Percentiles rank a stretch among this genome's conserved stretches.
Conservation (phyloP, 2,113 vertebrate species). For the Gymnocephalus cernua region DNA sequence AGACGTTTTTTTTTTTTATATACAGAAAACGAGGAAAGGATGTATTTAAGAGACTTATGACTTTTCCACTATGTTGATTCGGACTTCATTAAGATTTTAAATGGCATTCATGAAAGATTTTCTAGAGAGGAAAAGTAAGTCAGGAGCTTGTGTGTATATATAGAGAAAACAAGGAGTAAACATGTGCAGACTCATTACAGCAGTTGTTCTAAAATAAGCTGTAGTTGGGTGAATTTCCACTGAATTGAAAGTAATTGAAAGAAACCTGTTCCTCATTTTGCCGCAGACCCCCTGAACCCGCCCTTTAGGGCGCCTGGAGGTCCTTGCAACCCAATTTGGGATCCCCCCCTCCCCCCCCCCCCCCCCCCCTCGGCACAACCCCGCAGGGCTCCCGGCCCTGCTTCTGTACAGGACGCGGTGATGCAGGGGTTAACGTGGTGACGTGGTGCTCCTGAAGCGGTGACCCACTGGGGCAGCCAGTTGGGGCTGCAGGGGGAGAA, state of each 20-base stretch:
- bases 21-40: not conserved
- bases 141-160: not conserved
- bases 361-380: not conserved
- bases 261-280: conserved; percentile 69
- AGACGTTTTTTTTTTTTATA: conserved; percentile 16
- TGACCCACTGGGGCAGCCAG: conserved; percentile 79
- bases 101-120: not conserved
- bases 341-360: conserved; percentile 4
- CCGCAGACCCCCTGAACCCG: conserved; percentile 46
- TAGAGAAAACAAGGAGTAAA: conserved; percentile 12
- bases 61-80: not conserved
- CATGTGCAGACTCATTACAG: conserved; percentile 34
- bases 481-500: conserved; percentile 65
- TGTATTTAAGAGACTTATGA: not conserved
- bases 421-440: conserved; percentile 82
- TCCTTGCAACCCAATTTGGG: conserved; percentile 31
- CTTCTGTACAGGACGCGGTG: conserved; percentile 39
- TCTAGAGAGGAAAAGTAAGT: not conserved
- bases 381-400: conserved; percentile 18
- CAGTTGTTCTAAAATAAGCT: conserved; percentile 39
- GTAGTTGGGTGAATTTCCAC: conserved; percentile 33
- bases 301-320: conserved; percentile 50
- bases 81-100: conserved; percentile 3
- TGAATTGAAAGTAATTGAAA: conserved; percentile 54
- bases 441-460: conserved; percentile 82